Evolutionary conservation across 2,888 invertebrate genomes (phyloP).

Genomic region (Leptarthrus brevirostris): DNA sequence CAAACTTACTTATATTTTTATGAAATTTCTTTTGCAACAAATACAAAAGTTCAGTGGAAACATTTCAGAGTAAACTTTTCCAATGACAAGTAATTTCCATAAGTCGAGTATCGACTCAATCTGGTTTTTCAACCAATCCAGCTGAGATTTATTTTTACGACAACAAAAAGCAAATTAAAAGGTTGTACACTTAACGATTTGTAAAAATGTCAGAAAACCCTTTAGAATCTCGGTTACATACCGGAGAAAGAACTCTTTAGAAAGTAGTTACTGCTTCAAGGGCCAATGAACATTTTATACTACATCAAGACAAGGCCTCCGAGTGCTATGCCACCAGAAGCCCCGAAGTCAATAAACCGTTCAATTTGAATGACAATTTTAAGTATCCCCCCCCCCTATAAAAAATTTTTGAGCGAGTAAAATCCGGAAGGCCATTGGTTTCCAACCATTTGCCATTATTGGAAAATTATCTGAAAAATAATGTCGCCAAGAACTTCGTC

Average conservation of each 20-base stretch:
- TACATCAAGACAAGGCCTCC: background rate
- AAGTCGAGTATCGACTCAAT: too few species aligned
- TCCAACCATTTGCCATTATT: constrained; percentile 42
- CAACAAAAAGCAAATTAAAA: constrained; percentile 13
- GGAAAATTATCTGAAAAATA: constrained; percentile 42
- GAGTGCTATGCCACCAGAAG: constrained; percentile 7
- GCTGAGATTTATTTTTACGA: too few species aligned
- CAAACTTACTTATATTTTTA: too few species aligned
- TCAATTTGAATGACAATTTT: constrained; percentile 37
- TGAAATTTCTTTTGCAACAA: too few species aligned
- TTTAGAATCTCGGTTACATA: too few species aligned
- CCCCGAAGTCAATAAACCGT: constrained; percentile 35
- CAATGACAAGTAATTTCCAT: too few species aligned
- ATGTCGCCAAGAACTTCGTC: constrained; percentile 9
- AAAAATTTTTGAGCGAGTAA: constrained; percentile 36
- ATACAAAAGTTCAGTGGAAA: too few species aligned
- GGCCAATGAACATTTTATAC: constrained; percentile 6
- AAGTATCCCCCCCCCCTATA: constrained; percentile 28
- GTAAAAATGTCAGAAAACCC: background rate
- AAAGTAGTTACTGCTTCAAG: constrained; percentile 21
- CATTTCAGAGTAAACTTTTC: too few species aligned
- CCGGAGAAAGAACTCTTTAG: too few species aligned
- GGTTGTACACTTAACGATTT: background rate
- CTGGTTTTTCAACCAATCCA: too few species aligned
- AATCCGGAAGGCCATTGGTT: constrained; percentile 43